A percentile compares a stretch with the other conserved stretches of the same genome.
Evolutionary conservation across 2,888 invertebrate species (phyloP).

Genomic region (Nomada ferruginata): DNA sequence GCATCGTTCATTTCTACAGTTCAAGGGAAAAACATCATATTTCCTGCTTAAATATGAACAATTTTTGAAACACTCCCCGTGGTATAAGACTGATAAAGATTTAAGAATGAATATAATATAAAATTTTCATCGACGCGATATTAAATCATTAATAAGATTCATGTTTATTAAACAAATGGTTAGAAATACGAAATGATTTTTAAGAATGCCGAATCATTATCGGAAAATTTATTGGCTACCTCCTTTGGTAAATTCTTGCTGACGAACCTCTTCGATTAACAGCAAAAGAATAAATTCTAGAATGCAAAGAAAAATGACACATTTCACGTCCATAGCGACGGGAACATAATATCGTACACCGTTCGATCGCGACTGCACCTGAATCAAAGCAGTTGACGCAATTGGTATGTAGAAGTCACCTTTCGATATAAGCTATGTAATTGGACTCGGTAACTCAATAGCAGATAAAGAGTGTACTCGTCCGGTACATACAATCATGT

Average conservation of each 20-base stretch:
- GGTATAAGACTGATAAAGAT: too few relatives aligned
- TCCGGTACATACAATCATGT: neutral
- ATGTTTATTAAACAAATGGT: neutral
- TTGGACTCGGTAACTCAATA: neutral
- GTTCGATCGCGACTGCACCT: slow-evolving; percentile 43
- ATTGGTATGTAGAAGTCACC: slow-evolving; percentile 23
- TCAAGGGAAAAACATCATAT: neutral
- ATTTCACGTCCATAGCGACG: slow-evolving; percentile 44
- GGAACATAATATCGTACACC: slow-evolving; percentile 14
- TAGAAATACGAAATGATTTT: neutral
- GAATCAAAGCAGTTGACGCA: slow-evolving; percentile 32
- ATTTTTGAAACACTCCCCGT: too few relatives aligned
- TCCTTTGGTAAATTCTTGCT: neutral
- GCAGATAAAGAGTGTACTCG: neutral
- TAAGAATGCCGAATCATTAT: neutral
- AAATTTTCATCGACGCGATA: too few relatives aligned
- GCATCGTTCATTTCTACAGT: neutral
- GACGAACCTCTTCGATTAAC: neutral
- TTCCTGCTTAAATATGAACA: neutral
- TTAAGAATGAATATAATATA: too few relatives aligned
- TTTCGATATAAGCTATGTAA: slow-evolving; percentile 25
- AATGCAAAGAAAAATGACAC: slow-evolving; percentile 9
- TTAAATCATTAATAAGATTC: neutral
- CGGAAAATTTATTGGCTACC: slow-evolving; percentile 28
- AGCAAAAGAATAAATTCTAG: slow-evolving; percentile 26